A percentile compares a stretch with the other conserved stretches of the same genome.
These are phyloP conservation scores for Parnassius smintheus DNA, from an alignment of 2,888 invertebrate species.

Conservation along the genomic window DNA sequence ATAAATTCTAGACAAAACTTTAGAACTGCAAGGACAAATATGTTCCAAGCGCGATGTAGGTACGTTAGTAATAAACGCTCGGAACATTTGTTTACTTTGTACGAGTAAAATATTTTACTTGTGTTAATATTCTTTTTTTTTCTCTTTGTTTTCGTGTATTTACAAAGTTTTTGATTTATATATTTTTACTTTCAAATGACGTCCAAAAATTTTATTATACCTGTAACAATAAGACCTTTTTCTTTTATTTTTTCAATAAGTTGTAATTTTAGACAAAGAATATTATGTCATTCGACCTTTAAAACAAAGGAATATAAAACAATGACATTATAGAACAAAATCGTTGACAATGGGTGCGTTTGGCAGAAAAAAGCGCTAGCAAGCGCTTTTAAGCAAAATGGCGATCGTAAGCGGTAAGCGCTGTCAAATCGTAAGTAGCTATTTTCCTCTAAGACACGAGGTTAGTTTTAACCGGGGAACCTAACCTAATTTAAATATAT, in stretches of 20 bases:
- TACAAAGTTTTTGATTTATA: constrained; percentile 1
- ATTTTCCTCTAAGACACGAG: too few species aligned
- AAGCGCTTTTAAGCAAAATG: too few species aligned
- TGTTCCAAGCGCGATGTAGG: constrained; percentile 5
- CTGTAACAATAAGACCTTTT: not conserved
- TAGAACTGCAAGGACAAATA: constrained; percentile 21
- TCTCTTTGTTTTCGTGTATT: constrained; percentile 13
- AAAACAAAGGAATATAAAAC: not conserved
- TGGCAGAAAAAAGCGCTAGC: too few species aligned
- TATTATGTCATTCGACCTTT: not conserved
- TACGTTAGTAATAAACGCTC: constrained; percentile 22
- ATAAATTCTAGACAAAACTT: constrained; percentile 8
- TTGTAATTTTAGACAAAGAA: not conserved
- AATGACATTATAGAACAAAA: constrained; percentile 6
- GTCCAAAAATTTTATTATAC: too few species aligned
- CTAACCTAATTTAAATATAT: too few species aligned
- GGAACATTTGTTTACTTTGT: constrained; percentile 22
- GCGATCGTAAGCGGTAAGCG: too few species aligned
- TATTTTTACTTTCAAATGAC: not conserved
- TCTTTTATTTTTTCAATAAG: not conserved
- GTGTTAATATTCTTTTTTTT: not conserved
- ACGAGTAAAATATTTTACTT: constrained; percentile 21
- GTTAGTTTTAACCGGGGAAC: too few species aligned
- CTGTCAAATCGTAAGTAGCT: too few species aligned
- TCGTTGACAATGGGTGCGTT: too few species aligned